phyloP scores from a whole-genome alignment of 2,888 invertebrate genomes.

The Rhabditoides inermis region DNA sequence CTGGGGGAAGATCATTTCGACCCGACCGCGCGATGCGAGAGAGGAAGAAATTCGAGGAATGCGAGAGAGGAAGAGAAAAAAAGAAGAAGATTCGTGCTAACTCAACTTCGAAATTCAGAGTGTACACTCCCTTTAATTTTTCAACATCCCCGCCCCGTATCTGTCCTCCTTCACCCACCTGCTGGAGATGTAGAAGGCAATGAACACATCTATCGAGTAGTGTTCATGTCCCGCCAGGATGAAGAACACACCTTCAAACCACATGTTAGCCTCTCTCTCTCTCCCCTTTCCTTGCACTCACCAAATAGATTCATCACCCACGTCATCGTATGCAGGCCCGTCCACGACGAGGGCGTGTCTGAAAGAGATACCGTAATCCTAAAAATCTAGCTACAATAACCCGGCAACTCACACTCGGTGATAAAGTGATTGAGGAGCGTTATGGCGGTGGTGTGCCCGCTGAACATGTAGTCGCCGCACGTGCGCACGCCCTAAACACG shows the following conservation, averaged over 20 bases:
- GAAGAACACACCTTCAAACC: slow-evolving; percentile 96
- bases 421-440: slow-evolving; percentile 98
- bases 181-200: slow-evolving; percentile 74
- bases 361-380: slow-evolving; percentile 37
- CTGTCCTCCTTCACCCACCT: not conserved
- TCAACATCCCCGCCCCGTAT: no score
- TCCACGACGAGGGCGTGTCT: slow-evolving; percentile 87
- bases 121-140: no score
- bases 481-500: slow-evolving; percentile 81
- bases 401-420: slow-evolving; percentile 81
- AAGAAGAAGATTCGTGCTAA: no score
- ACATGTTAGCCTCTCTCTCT: no score
- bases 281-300: no score
- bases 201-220: slow-evolving; percentile 97
- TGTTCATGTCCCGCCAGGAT: slow-evolving; percentile 98
- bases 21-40: no score
- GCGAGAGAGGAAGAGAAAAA: no score
- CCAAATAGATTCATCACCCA: slow-evolving; percentile 98
- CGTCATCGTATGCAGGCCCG: slow-evolving; percentile 84
- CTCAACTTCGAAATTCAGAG: no score
- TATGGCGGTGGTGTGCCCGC: slow-evolving; percentile 91
- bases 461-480: slow-evolving; percentile 99
- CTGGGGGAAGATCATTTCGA: no score
- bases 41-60: no score
- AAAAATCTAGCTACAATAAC: not conserved